Evolutionary conservation across 2,113 vertebrate species (phyloP).

Genomic region (Pampusana beccarii): DNA sequence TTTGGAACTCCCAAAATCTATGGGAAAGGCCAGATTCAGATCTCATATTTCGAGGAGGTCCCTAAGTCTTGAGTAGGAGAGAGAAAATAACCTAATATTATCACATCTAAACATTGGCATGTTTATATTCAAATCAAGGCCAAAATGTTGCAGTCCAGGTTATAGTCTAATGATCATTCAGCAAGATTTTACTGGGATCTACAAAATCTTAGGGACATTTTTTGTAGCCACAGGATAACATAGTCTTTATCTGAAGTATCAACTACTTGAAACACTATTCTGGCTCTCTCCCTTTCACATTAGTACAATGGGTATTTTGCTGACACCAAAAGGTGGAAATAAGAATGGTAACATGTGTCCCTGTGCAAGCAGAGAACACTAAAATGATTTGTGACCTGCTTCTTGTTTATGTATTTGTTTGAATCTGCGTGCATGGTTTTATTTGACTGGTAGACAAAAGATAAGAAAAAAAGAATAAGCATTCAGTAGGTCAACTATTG

Average conservation of each 20-base stretch:
- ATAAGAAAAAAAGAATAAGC: neutral
- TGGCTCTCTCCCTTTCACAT: neutral
- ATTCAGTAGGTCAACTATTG: slow-evolving; percentile 53
- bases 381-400: neutral
- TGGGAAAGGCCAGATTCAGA: neutral
- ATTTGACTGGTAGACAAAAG: neutral
- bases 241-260: neutral
- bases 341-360: neutral
- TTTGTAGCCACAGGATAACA: neutral
- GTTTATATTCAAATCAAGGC: neutral
- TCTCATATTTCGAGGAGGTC: neutral
- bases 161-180: neutral
- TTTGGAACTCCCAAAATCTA: neutral
- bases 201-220: neutral
- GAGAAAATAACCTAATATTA: neutral
- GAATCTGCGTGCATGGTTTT: neutral
- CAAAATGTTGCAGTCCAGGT: neutral
- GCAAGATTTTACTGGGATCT: neutral
- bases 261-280: neutral
- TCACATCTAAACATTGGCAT: neutral
- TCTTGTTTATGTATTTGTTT: neutral
- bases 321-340: slow-evolving; percentile 54
- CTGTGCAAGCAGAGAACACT: neutral
- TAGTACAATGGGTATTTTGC: slow-evolving; percentile 28
- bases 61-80: neutral